These are phyloP conservation scores for Labrus mixtus DNA, from an alignment of 2,113 vertebrate genomes.

Conservation along the genomic window DNA sequence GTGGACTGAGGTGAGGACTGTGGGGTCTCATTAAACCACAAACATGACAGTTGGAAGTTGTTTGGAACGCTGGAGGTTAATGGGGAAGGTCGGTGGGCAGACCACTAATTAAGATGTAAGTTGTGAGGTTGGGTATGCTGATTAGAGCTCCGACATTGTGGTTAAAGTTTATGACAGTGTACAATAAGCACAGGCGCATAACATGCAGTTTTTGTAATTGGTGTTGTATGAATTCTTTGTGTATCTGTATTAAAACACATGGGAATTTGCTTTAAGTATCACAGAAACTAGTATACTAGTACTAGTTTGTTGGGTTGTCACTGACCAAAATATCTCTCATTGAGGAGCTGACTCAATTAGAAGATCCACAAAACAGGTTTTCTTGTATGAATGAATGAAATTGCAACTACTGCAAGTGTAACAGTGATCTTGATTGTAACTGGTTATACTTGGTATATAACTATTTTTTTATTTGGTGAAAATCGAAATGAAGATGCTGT, in stretches of 20 bases:
- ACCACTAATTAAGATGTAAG: conserved; percentile 68
- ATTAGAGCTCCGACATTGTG: conserved; percentile 52
- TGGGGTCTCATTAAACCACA: conserved; percentile 30
- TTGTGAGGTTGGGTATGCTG: conserved; percentile 51
- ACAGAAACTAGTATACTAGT: too few relatives aligned
- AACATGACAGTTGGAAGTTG: conserved; percentile 42
- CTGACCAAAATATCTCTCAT: neutral
- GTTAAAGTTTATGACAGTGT: conserved; percentile 37
- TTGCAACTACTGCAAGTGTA: neutral
- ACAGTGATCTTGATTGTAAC: neutral
- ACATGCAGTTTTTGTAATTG: conserved; percentile 9
- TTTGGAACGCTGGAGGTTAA: conserved; percentile 40
- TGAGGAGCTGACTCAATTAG: neutral
- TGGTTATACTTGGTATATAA: too few relatives aligned
- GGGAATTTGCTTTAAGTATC: too few relatives aligned
- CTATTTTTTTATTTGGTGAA: neutral
- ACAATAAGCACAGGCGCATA: conserved; percentile 10
- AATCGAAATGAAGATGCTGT: neutral
- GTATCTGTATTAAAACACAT: neutral
- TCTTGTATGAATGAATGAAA: neutral
- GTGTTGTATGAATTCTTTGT: neutral
- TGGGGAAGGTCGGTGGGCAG: conserved; percentile 42
- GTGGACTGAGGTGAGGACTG: conserved; percentile 27
- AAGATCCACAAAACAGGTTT: neutral
- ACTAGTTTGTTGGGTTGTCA: neutral